phyloP scores from a whole-genome alignment of 1,140 invertebrate species.

The Bombus cullumanus region DNA sequence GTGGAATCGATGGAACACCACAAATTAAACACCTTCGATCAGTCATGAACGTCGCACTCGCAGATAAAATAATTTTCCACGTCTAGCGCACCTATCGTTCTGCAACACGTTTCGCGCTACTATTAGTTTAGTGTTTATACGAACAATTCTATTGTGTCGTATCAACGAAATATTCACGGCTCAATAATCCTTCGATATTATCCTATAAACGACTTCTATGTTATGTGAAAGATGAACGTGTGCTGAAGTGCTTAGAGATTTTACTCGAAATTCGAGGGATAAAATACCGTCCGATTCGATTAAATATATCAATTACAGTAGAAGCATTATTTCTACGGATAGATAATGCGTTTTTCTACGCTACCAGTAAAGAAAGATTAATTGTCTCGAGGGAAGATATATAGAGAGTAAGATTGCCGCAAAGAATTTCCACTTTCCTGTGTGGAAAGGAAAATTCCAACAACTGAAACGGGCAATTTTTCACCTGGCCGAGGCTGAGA shows the following conservation, averaged over 20 bases:
- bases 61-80: conserved; percentile 40
- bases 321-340: not conserved
- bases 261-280: not conserved
- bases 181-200: not conserved
- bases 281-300: not conserved
- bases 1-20: conserved; percentile 11
- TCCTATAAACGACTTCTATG: not conserved
- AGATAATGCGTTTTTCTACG: not conserved
- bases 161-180: not conserved
- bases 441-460: conserved; percentile 51
- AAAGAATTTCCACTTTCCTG: conserved; percentile 54
- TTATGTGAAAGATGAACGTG: not conserved
- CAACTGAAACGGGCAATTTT: conserved; percentile 51
- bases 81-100: not conserved
- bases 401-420: conserved; percentile 30
- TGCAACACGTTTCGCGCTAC: not conserved
- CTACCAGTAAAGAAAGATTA: not conserved
- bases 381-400: conserved; percentile 30
- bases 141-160: not conserved
- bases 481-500: conserved; percentile 46
- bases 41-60: conserved; percentile 22
- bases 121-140: conserved; percentile 31
- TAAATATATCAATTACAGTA: not conserved
- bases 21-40: conserved; percentile 59
- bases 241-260: not conserved